A percentile compares a stretch with the other conserved stretches of the same genome.
phyloP scores from a whole-genome alignment of 2,113 vertebrate species.

The Stigmatopora argus region DNA sequence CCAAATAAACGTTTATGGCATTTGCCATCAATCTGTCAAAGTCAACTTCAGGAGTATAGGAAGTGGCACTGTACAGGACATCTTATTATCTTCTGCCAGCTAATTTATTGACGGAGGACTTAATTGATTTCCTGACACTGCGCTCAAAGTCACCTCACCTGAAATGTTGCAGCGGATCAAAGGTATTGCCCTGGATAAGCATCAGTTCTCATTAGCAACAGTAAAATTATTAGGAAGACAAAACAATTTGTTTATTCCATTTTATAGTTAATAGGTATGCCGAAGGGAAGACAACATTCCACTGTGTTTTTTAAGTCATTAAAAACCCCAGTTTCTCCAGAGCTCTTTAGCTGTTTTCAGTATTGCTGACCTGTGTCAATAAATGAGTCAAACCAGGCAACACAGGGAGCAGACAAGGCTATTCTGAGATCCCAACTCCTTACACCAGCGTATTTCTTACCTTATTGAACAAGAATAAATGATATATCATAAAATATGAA shows the following conservation, averaged over 20 bases:
- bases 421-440: conserved; percentile 38
- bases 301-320: background rate
- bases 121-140: conserved; percentile 54
- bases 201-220: conserved; percentile 39
- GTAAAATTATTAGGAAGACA: conserved; percentile 22
- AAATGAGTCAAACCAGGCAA: conserved; percentile 41
- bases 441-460: background rate
- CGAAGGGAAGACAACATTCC: background rate
- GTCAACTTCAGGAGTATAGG: conserved; percentile 41
- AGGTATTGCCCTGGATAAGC: conserved; percentile 10
- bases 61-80: conserved; percentile 20
- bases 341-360: conserved; percentile 33
- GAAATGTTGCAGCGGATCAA: conserved; percentile 38
- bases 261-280: background rate
- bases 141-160: conserved; percentile 57
- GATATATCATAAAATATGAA: background rate
- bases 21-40: conserved; percentile 49
- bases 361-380: conserved; percentile 36
- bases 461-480: background rate
- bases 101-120: conserved; percentile 56
- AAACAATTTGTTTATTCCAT: background rate
- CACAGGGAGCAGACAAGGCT: conserved; percentile 24
- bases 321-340: conserved; percentile 11
- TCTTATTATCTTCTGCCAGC: conserved; percentile 41
- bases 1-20: conserved; percentile 30